Conservation (phyloP, 64 coral and sea anemone species). For the Orbicella faveolata region DNA sequence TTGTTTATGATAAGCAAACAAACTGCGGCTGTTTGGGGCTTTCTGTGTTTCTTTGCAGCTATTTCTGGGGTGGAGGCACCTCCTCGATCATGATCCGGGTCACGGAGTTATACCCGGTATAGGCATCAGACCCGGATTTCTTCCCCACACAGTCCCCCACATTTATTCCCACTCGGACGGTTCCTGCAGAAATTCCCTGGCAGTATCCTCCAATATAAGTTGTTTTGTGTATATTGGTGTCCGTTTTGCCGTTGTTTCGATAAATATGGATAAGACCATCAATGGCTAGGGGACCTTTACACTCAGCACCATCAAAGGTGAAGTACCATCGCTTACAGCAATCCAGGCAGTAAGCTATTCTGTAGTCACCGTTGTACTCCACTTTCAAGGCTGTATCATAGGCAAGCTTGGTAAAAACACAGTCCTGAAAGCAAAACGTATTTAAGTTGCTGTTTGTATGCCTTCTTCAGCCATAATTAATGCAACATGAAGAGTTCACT, state of each 20-base stretch:
- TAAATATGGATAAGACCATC: background rate
- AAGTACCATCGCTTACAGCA: constrained; percentile 40
- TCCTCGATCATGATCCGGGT: background rate
- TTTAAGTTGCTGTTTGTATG: background rate
- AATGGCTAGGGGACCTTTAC: constrained; percentile 1
- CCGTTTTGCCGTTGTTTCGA: background rate
- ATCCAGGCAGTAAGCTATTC: background rate
- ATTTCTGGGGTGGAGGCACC: background rate
- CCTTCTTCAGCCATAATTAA: too few species aligned
- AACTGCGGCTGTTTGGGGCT: too few species aligned
- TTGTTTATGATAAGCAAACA: too few species aligned
- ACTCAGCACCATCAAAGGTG: constrained; percentile 21
- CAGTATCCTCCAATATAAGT: background rate
- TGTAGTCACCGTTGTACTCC: constrained; percentile 25
- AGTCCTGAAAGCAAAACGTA: constrained; percentile 11
- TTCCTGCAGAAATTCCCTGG: background rate
- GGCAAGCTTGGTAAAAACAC: background rate
- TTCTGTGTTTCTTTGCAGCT: background rate
- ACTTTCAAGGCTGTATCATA: constrained; percentile 13
- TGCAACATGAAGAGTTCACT: background rate
- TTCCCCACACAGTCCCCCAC: background rate
- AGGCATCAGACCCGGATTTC: background rate
- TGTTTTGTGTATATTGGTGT: background rate
- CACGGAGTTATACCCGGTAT: background rate
- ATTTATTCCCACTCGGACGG: background rate